These are phyloP conservation scores for Gymnoscopelus microlampas DNA, from an alignment of 2,797 vertebrate genomes.

Conservation along the genomic window DNA sequence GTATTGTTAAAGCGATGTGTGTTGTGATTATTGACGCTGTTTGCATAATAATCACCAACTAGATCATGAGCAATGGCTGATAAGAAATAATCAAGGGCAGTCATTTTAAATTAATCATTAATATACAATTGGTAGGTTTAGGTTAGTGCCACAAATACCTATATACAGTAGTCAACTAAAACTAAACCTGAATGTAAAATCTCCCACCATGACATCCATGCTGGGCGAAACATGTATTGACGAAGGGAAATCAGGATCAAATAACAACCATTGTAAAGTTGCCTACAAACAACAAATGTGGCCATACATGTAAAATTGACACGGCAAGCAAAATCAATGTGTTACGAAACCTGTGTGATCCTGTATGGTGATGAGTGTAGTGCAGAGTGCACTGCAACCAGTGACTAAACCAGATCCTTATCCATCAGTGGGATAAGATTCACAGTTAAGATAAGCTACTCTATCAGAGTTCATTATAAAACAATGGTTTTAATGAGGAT, in stretches of 20 bases:
- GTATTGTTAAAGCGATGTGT: neutral
- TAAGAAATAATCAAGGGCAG: conserved; percentile 12
- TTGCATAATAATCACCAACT: conserved; percentile 18
- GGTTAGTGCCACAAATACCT: conserved; percentile 3
- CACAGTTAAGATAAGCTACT: neutral
- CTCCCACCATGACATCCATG: neutral
- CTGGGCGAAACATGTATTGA: neutral
- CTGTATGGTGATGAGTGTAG: conserved; percentile 15
- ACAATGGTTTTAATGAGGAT: no score
- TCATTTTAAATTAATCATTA: conserved; percentile 13
- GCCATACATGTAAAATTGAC: conserved; percentile 15
- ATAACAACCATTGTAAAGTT: neutral
- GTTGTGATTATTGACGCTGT: neutral
- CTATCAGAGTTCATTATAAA: conserved; percentile 1
- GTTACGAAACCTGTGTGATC: conserved; percentile 37
- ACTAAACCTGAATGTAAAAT: neutral
- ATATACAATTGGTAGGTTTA: neutral
- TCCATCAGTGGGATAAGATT: neutral
- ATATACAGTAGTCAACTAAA: neutral
- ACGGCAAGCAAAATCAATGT: conserved; percentile 33
- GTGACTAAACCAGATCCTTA: conserved; percentile 2
- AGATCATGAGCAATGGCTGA: neutral
- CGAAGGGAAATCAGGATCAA: neutral
- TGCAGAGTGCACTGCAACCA: conserved; percentile 48
- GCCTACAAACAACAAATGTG: neutral